These are phyloP conservation scores for Raja brachyura DNA, from an alignment of 2,113 vertebrate genomes.

Conservation along the genomic window DNA sequence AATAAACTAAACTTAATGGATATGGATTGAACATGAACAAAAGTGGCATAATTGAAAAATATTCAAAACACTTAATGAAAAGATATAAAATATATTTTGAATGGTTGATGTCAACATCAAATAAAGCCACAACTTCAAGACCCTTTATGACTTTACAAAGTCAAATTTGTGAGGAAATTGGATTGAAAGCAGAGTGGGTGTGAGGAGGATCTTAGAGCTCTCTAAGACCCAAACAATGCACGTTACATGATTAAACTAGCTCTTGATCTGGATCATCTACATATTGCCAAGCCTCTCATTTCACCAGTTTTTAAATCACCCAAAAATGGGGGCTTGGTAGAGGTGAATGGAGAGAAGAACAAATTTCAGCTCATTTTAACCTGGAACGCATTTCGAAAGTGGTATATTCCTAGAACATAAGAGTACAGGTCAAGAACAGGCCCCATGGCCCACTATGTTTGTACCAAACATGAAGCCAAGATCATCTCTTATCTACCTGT, in stretches of 20 bases:
- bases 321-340: no score
- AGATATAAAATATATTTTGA: background rate
- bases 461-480: no score
- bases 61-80: no score
- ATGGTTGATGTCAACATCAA: background rate
- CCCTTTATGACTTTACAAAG: background rate
- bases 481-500: no score
- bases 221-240: background rate
- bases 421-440: no score
- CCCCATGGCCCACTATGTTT: no score
- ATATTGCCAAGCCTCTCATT: background rate
- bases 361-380: background rate
- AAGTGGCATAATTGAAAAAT: no score
- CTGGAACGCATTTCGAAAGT: background rate
- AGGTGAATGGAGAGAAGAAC: background rate
- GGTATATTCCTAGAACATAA: background rate
- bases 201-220: background rate
- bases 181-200: background rate
- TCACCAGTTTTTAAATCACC: background rate
- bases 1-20: no score
- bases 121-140: background rate
- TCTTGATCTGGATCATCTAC: background rate
- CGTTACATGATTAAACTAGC: background rate
- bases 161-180: background rate
- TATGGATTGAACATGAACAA: no score